Percentiles rank a stretch among this genome's conserved stretches.
Conservation (phyloP, 1,140 invertebrate genomes). For the Drosophila bocqueti region DNA sequence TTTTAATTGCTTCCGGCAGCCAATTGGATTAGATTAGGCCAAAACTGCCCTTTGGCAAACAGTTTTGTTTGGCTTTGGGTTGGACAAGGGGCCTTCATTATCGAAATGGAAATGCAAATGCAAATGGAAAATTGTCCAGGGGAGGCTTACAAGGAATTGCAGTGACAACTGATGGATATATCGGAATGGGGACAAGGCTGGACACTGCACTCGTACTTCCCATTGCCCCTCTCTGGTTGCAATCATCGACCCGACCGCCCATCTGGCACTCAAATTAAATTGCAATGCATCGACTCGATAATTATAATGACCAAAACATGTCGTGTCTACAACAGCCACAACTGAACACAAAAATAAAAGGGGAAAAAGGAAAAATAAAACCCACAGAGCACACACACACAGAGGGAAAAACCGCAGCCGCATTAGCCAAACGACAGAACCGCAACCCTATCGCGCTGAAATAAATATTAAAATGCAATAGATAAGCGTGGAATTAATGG, state of each 20-base stretch:
- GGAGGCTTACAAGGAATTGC: not conserved
- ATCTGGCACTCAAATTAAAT: conserved; percentile 58
- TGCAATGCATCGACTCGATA: conserved; percentile 64
- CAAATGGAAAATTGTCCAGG: not conserved
- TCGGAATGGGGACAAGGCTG: conserved; percentile 19
- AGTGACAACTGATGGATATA: conserved; percentile 31
- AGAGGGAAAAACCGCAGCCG: conserved; percentile 24
- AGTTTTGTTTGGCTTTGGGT: not conserved
- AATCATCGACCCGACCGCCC: conserved; percentile 5
- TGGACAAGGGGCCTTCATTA: conserved; percentile 16
- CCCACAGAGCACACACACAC: conserved; percentile 3
- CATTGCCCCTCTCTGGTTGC: conserved; percentile 3
- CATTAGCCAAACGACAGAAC: conserved; percentile 48
- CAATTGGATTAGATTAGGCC: conserved; percentile 49
- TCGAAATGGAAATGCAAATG: conserved; percentile 15
- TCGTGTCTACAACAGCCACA: conserved; percentile 49
- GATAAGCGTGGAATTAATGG: conserved; percentile 72
- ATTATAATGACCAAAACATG: conserved; percentile 79
- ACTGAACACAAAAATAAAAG: conserved; percentile 1
- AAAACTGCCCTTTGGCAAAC: conserved; percentile 20
- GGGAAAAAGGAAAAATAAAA: conserved; percentile 1
- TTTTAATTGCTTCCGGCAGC: conserved; percentile 45
- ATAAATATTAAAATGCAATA: conserved; percentile 77
- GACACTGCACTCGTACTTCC: conserved; percentile 23
- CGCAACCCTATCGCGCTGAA: conserved; percentile 48